phyloP scores from a whole-genome alignment of 2,113 vertebrate species.

The Rhegmatorhina hoffmannsi region DNA sequence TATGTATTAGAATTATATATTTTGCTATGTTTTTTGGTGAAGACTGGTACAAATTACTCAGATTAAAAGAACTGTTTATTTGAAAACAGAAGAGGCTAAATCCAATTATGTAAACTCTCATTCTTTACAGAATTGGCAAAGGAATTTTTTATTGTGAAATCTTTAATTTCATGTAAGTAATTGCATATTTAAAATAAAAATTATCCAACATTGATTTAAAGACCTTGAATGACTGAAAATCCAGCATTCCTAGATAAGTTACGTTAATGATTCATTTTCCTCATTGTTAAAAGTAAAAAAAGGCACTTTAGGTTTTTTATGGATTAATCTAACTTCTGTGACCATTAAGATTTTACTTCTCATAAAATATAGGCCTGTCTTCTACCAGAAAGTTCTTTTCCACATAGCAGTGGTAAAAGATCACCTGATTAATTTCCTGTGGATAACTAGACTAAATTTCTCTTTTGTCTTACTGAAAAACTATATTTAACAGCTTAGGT shows the following conservation, averaged over 20 bases:
- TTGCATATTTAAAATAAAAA: neutral
- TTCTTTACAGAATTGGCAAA: neutral
- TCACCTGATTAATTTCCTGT: neutral
- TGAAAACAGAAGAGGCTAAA: neutral
- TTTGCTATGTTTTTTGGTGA: neutral
- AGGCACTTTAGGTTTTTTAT: neutral
- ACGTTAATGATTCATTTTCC: neutral
- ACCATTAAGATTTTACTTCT: neutral
- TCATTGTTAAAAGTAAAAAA: neutral
- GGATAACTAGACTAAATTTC: neutral
- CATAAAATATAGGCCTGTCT: neutral
- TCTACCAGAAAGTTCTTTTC: neutral
- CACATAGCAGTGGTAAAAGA: neutral
- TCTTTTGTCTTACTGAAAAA: neutral
- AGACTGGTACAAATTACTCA: neutral
- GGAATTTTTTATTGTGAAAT: neutral
- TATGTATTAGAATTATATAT: fast-evolving
- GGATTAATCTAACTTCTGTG: neutral
- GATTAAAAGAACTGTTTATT: neutral
- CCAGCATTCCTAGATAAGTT: neutral
- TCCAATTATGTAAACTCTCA: neutral
- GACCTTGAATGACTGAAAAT: neutral
- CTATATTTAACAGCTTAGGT: neutral
- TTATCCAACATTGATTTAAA: neutral
- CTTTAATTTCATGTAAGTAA: neutral